These are phyloP conservation scores for Abrostola triplasia DNA, from an alignment of 2,888 invertebrate genomes.

Conservation along the genomic window DNA sequence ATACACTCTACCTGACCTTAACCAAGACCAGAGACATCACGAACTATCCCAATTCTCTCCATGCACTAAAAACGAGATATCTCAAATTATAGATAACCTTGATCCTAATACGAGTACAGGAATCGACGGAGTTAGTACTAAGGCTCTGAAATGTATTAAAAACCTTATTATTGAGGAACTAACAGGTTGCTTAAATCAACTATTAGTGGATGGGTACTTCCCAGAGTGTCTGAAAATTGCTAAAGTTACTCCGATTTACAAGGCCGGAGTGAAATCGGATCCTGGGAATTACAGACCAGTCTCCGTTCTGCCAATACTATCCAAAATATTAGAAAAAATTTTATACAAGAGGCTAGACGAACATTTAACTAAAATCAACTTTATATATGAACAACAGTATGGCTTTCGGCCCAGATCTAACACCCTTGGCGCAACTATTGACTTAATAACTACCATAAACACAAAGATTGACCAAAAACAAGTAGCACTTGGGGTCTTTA, in stretches of 20 bases:
- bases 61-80: background rate
- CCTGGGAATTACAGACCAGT: conserved; percentile 14
- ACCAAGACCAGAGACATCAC: background rate
- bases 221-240: conserved; percentile 12
- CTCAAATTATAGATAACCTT: conserved; percentile 1
- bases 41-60: background rate
- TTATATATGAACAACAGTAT: conserved; percentile 5
- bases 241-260: conserved; percentile 14
- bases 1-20: background rate
- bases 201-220: background rate
- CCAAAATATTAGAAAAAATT: background rate
- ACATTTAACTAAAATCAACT: background rate
- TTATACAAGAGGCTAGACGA: too few species aligned
- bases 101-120: background rate
- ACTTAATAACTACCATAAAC: conserved; percentile 12
- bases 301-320: conserved; percentile 1
- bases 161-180: background rate
- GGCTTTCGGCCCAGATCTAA: conserved; percentile 10
- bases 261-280: conserved; percentile 9
- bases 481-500: conserved; percentile 7
- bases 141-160: conserved; percentile 6
- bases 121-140: background rate
- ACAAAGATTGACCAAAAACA: conserved; percentile 4
- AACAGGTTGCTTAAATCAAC: background rate
- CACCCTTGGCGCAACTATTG: conserved; percentile 10